phyloP scores from a whole-genome alignment of 2,888 invertebrate genomes.

The Creontiades dilutus region DNA sequence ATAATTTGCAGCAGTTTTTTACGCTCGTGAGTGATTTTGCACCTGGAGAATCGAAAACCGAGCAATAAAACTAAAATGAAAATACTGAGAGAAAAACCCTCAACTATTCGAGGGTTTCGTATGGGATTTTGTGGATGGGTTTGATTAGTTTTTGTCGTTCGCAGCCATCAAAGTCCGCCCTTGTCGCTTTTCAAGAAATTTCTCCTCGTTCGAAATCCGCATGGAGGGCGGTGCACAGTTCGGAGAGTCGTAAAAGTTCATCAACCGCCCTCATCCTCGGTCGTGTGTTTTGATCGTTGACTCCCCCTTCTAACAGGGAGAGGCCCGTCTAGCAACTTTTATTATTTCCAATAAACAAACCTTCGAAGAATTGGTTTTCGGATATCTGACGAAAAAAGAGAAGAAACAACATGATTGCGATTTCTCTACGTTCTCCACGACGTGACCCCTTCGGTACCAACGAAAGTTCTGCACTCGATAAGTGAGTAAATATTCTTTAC shows the following conservation, averaged over 20 bases:
- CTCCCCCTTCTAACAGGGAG: too few relatives aligned
- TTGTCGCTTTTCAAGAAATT: neutral
- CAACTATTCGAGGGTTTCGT: neutral
- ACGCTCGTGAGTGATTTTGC: too few relatives aligned
- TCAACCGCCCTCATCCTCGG: neutral
- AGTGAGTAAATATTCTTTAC: too few relatives aligned
- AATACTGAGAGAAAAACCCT: neutral
- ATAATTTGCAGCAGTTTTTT: too few relatives aligned
- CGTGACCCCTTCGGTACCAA: neutral
- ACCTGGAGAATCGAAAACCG: neutral
- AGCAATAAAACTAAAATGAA: neutral
- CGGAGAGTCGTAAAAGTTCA: neutral
- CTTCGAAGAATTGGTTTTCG: neutral
- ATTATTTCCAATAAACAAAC: conserved; percentile 4
- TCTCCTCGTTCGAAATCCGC: neutral
- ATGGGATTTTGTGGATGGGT: neutral
- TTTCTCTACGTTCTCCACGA: neutral
- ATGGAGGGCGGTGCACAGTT: neutral
- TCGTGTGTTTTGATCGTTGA: neutral
- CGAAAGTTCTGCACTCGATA: too few relatives aligned
- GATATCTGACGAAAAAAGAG: neutral
- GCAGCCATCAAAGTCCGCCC: neutral
- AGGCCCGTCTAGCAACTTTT: neutral
- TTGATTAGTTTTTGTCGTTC: conserved; percentile 28
- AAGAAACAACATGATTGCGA: neutral